Base-by-base conservation (phyloP, 2,113 vertebrate genomes). In the Lasiurus cinereus region DNA sequence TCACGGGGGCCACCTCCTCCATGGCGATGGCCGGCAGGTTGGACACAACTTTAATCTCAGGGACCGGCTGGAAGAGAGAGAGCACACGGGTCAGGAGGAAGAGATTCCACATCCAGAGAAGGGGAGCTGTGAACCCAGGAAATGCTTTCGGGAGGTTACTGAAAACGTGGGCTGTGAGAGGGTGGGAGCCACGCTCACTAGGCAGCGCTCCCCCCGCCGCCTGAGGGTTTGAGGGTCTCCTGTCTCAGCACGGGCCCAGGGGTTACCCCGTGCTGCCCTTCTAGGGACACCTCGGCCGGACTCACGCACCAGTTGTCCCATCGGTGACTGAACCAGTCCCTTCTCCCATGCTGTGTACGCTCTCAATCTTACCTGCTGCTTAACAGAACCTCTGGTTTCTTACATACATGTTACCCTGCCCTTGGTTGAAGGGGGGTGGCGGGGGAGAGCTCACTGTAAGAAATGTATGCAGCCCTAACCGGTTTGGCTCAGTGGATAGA, bases 1-100 rank as follows among this genome's bases (percentile, higher is more conserved):
- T 99, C 96, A 99, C 98, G 3, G 99, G 99, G 87, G 99, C 99
- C 50, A 99, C 99, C 91, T 99, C 99, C 97, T 99, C 99, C 99
- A 99, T 99, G 69, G 98, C 98, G 85, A 99, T 98, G 5, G 99
- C 99, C 0, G 99, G 99, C 95, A 99, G 96, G 94, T 99, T 99
- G 0, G 99, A 99, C 33, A 99, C 98, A 2, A 99, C 98, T 97
- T 99, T 99, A 79, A 99, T 98, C 95, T 99, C 99, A 83, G 99
- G 99, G 90, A 99, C 97, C 12, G 99, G 98, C 99, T 99, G 91
- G 79, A 98, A 97, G 90, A 97, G 6, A 66, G 80, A 46, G 8
- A 46, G 86, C 0, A 83, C 18, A 4, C 22, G 73, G 36, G 72
- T 50, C 0, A 14, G 43, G 88, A 8, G 79, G 62, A 27, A 70